Percentiles rank a stretch among this genome's conserved stretches.
Conservation (phyloP, 1,140 invertebrate species). For the Drosophila auraria region DNA sequence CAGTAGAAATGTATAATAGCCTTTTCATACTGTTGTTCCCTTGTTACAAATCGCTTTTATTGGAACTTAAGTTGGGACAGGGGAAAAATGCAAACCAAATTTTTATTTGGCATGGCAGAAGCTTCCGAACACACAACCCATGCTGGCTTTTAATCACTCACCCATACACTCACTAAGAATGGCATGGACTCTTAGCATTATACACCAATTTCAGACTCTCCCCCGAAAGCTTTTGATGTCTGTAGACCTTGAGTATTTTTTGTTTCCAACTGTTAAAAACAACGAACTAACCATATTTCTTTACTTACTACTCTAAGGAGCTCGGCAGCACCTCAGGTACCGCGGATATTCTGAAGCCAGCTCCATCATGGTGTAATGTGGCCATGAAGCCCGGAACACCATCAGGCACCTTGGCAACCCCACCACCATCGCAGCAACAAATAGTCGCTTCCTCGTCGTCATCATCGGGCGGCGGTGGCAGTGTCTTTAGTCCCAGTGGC, state of each 20-base stretch:
- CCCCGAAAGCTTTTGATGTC: slow-evolving; percentile 60
- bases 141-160: slow-evolving; percentile 50
- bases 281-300: background rate
- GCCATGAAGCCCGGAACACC: slow-evolving; percentile 66
- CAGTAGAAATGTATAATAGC: slow-evolving; percentile 36
- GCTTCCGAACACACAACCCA: slow-evolving; percentile 50
- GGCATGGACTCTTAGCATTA: slow-evolving; percentile 50
- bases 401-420: slow-evolving; percentile 42
- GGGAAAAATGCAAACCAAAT: slow-evolving; percentile 21
- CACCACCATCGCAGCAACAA: slow-evolving; percentile 59
- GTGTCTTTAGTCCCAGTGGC: slow-evolving; percentile 69
- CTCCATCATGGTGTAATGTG: slow-evolving; percentile 84
- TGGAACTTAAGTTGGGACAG: slow-evolving; percentile 18
- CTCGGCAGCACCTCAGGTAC: slow-evolving; percentile 56
- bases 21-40: slow-evolving; percentile 7
- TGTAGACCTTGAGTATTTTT: slow-evolving; percentile 24
- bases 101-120: slow-evolving; percentile 48
- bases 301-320: slow-evolving; percentile 42
- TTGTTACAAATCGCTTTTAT: slow-evolving; percentile 25
- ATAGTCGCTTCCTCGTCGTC: slow-evolving; percentile 77
- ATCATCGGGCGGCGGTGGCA: slow-evolving; percentile 74
- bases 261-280: background rate
- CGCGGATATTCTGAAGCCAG: slow-evolving; percentile 77
- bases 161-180: slow-evolving; percentile 16
- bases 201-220: slow-evolving; percentile 3